These are phyloP conservation scores for Seira sanloemensis DNA, from an alignment of 2,888 invertebrate genomes.

Conservation along the genomic window DNA sequence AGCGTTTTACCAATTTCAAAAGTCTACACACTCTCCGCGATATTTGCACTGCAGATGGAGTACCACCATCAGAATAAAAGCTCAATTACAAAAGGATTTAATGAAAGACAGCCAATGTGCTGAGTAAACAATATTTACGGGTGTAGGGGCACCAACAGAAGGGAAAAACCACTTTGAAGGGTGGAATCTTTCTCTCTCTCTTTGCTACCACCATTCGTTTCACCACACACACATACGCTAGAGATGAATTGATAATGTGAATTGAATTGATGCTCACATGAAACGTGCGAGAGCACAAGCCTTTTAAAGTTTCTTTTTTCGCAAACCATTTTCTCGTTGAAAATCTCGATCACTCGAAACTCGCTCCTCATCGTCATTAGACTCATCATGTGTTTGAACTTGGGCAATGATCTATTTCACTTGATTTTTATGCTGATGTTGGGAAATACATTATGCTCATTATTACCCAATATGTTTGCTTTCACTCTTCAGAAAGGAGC, in stretches of 20 bases:
- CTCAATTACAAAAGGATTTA: constrained; percentile 59
- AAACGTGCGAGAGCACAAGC: neutral
- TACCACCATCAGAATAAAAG: constrained; percentile 15
- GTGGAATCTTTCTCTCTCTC: neutral
- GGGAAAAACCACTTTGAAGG: constrained; percentile 3
- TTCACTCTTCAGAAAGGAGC: neutral
- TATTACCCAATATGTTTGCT: constrained; percentile 4
- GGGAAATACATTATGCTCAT: neutral
- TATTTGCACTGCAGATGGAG: constrained; percentile 16
- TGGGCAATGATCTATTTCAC: neutral
- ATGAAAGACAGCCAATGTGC: constrained; percentile 59
- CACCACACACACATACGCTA: neutral
- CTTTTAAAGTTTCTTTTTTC: neutral
- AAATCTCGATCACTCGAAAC: constrained; percentile 6
- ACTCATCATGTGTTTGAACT: neutral
- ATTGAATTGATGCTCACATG: neutral
- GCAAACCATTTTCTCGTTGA: neutral
- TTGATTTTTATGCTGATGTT: neutral
- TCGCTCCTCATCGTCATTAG: neutral
- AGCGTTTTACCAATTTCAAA: neutral
- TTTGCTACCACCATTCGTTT: neutral
- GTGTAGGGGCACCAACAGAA: neutral
- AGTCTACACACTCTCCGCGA: neutral
- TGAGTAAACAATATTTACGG: constrained; percentile 52
- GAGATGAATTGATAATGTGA: constrained; percentile 5